Conservation (phyloP, 2,113 vertebrate species). For the Pipa parva region DNA sequence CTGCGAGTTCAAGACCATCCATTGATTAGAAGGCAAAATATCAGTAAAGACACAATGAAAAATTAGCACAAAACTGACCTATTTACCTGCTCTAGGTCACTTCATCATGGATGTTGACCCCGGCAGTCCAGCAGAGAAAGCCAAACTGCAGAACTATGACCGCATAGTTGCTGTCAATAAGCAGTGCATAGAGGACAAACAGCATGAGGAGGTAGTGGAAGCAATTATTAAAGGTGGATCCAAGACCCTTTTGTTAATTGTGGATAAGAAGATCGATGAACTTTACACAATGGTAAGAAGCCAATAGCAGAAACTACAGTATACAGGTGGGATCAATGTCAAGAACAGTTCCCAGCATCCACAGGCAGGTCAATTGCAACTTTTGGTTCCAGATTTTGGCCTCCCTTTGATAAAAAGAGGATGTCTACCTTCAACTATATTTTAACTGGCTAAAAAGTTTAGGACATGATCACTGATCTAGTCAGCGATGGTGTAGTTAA, state of each 20-base stretch:
- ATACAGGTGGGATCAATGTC: neutral
- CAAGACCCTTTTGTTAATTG: slow-evolving; percentile 72
- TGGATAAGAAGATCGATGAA: slow-evolving; percentile 72
- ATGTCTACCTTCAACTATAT: no score
- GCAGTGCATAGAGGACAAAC: slow-evolving; percentile 58
- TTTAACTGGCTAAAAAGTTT: no score
- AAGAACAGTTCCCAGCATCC: neutral
- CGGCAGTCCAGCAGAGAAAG: slow-evolving; percentile 74
- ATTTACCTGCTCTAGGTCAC: slow-evolving; percentile 64
- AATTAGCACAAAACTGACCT: neutral
- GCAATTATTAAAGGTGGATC: slow-evolving; percentile 68
- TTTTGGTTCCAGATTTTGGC: no score
- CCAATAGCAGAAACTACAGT: neutral
- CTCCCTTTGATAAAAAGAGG: no score
- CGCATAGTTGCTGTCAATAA: slow-evolving; percentile 81
- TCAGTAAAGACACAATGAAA: no score
- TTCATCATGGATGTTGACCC: slow-evolving; percentile 73
- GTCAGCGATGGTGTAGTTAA: no score
- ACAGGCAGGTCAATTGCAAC: no score
- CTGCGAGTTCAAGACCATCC: no score
- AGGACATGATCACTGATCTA: no score
- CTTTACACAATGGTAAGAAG: slow-evolving; percentile 78
- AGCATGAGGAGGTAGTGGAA: slow-evolving; percentile 75
- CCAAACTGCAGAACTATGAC: slow-evolving; percentile 73
- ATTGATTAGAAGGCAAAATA: no score